Evolutionary conservation across 2,888 invertebrate species (phyloP).

Genomic region (Itoplectis maculator): DNA sequence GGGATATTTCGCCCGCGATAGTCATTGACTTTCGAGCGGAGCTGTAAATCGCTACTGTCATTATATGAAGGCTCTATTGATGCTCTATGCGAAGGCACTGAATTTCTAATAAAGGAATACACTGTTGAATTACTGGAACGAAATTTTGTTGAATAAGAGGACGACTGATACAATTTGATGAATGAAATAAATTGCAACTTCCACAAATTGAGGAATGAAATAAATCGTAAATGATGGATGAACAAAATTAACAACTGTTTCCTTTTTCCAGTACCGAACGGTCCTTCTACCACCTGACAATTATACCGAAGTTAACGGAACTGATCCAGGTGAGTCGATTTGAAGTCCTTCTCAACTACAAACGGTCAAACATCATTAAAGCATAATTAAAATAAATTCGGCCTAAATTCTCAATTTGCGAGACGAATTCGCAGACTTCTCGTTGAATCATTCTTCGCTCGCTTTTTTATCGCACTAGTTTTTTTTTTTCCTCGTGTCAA

Average conservation of each 20-base stretch:
- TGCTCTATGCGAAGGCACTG: not conserved
- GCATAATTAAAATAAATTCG: not conserved
- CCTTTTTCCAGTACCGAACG: conserved; percentile 83
- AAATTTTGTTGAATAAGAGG: not conserved
- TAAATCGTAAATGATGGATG: no score
- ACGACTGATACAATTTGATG: not conserved
- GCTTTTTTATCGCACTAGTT: conserved; percentile 13
- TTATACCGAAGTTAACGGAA: conserved; percentile 39
- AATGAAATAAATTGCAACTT: not conserved
- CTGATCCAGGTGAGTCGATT: not conserved
- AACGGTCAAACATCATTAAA: no score
- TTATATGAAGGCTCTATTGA: no score
- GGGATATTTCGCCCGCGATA: conserved; percentile 25
- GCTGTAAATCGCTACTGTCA: no score
- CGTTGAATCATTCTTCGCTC: not conserved
- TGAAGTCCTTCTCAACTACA: not conserved
- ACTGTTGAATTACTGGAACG: not conserved
- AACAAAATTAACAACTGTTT: not conserved
- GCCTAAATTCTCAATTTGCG: not conserved
- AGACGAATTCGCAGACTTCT: not conserved
- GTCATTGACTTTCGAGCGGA: conserved; percentile 6
- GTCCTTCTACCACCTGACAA: conserved; percentile 79
- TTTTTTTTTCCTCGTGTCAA: conserved; percentile 6
- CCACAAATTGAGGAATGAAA: not conserved
- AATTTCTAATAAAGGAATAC: not conserved